Base-by-base conservation (phyloP, 2,113 vertebrate species). In the Leucosticte australis region DNA sequence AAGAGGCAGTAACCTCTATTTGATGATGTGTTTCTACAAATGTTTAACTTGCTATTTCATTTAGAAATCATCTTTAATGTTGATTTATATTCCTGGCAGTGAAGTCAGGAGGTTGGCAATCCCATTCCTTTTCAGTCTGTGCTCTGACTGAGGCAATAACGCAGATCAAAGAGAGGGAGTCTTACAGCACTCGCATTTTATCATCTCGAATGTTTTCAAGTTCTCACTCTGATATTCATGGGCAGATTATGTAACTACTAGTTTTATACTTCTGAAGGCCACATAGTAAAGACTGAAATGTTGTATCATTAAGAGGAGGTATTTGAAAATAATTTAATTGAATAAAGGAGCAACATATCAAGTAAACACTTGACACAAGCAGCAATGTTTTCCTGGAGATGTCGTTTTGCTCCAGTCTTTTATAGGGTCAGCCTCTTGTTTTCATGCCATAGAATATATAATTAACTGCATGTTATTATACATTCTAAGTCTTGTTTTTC, bases 41-140 rank as follows among this genome's bases (percentile, higher is more conserved):
- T 60, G 82, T 93, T 94, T 96, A 95, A 94, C 87, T 95, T 75
- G 76, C 75, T 96, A 80, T 95, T 95, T 93, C 44, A 92, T 90
- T 89, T 95, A 30, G 55, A 95, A 95, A 93, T 79, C 39, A 81
- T 95, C 75, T 81, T 94, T 89, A 94, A 85, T 87, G 82, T 91
- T 96, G 91, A 87, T 97, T 95, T 96, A 94, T 95, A 94, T 89
- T 93, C 91, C 86, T 96, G 94, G 94, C 96, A 89, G 70, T 49
- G 63, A 79, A 96, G 84, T 83, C 95, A 76, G 79, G 87, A 96
- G 92, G 85, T 60, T 96, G 90, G 96, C 92, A 95, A 69, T 86
- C 41, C 84, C 63, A 23, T 89, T 90, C 35, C 81, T 42, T 76
- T 95, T 92, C 90, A 90, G 90, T 47, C 90, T 87, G 67, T 52